Conservation (phyloP, 2,797 vertebrate species). For the Darevskia mixta region DNA sequence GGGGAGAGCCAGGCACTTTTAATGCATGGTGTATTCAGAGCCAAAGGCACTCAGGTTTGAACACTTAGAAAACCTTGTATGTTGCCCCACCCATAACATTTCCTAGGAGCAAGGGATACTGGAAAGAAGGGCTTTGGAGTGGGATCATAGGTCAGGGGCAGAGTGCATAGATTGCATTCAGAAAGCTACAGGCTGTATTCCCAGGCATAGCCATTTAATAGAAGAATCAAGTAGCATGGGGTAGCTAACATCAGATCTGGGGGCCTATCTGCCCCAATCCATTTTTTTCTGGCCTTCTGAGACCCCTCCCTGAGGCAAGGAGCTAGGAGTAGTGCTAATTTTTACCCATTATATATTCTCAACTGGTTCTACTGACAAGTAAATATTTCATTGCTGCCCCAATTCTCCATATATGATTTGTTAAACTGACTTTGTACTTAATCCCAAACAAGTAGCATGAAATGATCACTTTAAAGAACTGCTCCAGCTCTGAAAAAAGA, state of each 20-base stretch:
- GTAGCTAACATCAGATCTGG: neutral
- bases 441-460: slow-evolving; percentile 44
- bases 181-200: neutral
- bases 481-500: slow-evolving; percentile 50
- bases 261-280: neutral
- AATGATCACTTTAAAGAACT: slow-evolving; percentile 64
- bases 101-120: neutral
- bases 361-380: slow-evolving; percentile 7
- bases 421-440: slow-evolving; percentile 36
- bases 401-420: slow-evolving; percentile 14
- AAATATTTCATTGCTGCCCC: neutral
- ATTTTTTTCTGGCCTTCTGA: neutral
- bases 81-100: neutral
- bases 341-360: neutral
- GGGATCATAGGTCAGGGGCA: neutral
- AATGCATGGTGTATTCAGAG: too few relatives aligned
- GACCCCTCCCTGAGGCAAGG: neutral
- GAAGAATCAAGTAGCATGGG: neutral
- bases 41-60: neutral
- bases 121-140: neutral
- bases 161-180: neutral
- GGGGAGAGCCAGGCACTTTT: too few relatives aligned
- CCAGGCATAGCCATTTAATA: neutral
- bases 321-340: too few relatives aligned
- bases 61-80: neutral